Base-by-base conservation (phyloP, 1,140 invertebrate species). In the Vanessa atalanta region DNA sequence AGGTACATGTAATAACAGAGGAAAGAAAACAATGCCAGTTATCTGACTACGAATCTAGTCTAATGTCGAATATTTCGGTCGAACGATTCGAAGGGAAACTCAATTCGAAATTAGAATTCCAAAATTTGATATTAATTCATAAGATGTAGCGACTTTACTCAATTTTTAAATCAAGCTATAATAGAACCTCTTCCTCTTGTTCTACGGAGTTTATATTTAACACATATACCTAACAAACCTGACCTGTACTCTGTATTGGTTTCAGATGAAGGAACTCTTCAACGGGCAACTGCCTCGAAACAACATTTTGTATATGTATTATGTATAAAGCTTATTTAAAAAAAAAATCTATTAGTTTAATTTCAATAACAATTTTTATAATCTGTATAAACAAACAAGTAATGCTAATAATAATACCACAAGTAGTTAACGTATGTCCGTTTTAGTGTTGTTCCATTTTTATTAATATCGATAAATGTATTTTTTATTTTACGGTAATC, bases 21-120 rank as follows among this genome's bases (percentile, higher is more conserved):
- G 84, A 83, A 82, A 75, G 66, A 82, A 79, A 86, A 91, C 87
- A 89, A 89, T 88, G 84, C 76, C 47, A 64, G 65, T 82, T 92
- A 92, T 92, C 88, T 70, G 26, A 20, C 64, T 50, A 81, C 73
- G 74, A 80, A 89, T 92, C 87, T 89, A 71, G 83, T 87, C 79
- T 88, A 85, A 82, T 80, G 83, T 86, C 79, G 82, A 85, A 88
- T 85, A 88, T 89, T 89, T 88, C 79, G 80, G 82, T 65, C 80
- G 81, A 79, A 73, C 81, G 80, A 77, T 87, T 88, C 85, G 80
- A 86, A 88, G 86, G 88, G 88, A 88, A 89, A 88, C 85, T 86
- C 70, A 67, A 79, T 63, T 79, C 79, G 75, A 82, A 88, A 90
- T 89, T 90, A 85, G 86, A 88, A 85, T 88, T 86, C 67, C 70